These are phyloP conservation scores for Orbicella faveolata DNA, from an alignment of 64 coral and sea anemone species.

Conservation along the genomic window DNA sequence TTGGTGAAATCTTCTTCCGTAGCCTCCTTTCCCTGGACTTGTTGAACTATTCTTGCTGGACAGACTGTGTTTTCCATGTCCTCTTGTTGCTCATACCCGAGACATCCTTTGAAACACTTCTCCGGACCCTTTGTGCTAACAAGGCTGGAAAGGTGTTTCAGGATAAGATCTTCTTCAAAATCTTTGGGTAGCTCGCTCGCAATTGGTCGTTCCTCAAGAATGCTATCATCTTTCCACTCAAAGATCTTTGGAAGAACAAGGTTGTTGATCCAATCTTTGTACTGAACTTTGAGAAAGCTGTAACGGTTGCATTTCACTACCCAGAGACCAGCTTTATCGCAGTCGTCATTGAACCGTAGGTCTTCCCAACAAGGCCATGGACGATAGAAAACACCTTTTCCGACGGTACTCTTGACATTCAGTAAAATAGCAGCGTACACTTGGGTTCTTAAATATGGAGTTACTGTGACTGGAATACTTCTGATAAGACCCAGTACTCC, in stretches of 20 bases:
- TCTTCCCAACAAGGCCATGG: slow-evolving; percentile 68
- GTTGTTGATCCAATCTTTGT: slow-evolving; percentile 45
- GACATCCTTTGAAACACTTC: slow-evolving; percentile 19
- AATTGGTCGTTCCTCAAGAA: neutral
- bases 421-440: slow-evolving; percentile 50
- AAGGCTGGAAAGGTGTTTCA: neutral
- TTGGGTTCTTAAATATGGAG: slow-evolving; percentile 35
- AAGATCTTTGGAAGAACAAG: slow-evolving; percentile 4
- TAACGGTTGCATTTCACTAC: slow-evolving; percentile 56
- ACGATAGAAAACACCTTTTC: slow-evolving; percentile 44
- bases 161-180: slow-evolving; percentile 30
- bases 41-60: neutral
- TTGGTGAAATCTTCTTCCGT: neutral
- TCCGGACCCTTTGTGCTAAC: neutral
- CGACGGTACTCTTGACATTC: slow-evolving; percentile 57
- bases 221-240: slow-evolving; percentile 25
- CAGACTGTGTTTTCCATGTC: neutral
- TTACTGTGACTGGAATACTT: slow-evolving; percentile 27
- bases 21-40: neutral
- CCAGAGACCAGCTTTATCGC: slow-evolving; percentile 60
- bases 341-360: slow-evolving; percentile 66
- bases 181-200: neutral
- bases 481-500: slow-evolving; percentile 39
- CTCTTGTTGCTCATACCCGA: neutral
- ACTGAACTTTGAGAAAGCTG: slow-evolving; percentile 34